Conservation (phyloP, 1,140 invertebrate genomes). For the Drosophila nikananu region DNA sequence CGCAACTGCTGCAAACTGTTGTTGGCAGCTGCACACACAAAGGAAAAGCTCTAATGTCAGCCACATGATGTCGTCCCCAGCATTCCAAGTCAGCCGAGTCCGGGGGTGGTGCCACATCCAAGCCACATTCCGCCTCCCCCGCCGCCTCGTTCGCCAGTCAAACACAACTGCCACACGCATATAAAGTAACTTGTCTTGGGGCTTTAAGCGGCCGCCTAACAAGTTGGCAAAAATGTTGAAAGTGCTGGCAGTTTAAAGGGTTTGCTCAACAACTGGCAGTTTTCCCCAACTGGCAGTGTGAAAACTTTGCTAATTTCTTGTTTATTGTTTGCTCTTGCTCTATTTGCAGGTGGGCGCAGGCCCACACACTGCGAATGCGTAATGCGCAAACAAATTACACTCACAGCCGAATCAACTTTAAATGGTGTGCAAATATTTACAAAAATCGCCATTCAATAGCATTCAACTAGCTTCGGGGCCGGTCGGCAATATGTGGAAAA, state of each 20-base stretch:
- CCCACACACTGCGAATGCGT: slow-evolving; percentile 52
- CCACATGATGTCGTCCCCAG: slow-evolving; percentile 65
- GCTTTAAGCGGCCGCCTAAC: slow-evolving; percentile 34
- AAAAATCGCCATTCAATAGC: slow-evolving; percentile 64
- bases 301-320: slow-evolving; percentile 44
- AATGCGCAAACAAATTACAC: slow-evolving; percentile 53
- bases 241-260: slow-evolving; percentile 56
- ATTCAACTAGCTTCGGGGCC: slow-evolving; percentile 64
- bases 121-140: background rate
- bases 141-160: slow-evolving; percentile 30
- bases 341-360: slow-evolving; percentile 11
- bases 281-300: slow-evolving; percentile 43
- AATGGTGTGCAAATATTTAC: slow-evolving; percentile 68
- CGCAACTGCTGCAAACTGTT: slow-evolving; percentile 66
- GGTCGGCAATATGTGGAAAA: slow-evolving; percentile 45
- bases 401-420: slow-evolving; percentile 52
- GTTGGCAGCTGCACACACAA: slow-evolving; percentile 77
- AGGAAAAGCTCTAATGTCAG: slow-evolving; percentile 76
- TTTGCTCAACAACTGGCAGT: slow-evolving; percentile 46
- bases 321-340: slow-evolving; percentile 29
- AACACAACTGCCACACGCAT: slow-evolving; percentile 42
- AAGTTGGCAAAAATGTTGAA: slow-evolving; percentile 52
- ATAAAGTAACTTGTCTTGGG: slow-evolving; percentile 43
- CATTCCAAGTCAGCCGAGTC: slow-evolving; percentile 26
- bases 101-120: background rate